phyloP scores from a whole-genome alignment of 2,113 vertebrate genomes.

The Chloropsis hardwickii region DNA sequence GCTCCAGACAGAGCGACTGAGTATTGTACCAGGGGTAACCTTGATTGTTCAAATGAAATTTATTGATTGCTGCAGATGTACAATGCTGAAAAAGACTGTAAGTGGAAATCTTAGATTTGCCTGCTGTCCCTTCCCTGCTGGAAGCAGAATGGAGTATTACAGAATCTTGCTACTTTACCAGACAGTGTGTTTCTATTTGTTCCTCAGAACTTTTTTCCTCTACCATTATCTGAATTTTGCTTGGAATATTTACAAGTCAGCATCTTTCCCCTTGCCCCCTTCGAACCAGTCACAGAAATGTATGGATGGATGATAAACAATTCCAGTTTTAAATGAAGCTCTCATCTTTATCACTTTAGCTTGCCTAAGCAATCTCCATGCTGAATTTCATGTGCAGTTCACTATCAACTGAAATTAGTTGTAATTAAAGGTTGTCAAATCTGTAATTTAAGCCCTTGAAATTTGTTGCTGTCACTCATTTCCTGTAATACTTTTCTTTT shows the following conservation, averaged over 20 bases:
- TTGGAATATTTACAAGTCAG: not conserved
- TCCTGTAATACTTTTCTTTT: not conserved
- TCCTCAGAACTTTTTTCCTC: not conserved
- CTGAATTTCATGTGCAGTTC: slow-evolving; percentile 16
- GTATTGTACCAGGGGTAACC: not conserved
- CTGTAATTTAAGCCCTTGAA: slow-evolving; percentile 33
- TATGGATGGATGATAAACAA: slow-evolving; percentile 69
- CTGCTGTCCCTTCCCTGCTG: not conserved
- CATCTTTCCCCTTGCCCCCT: not conserved
- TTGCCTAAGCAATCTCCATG: slow-evolving; percentile 47
- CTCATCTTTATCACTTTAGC: slow-evolving; percentile 14
- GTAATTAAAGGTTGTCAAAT: slow-evolving; percentile 40
- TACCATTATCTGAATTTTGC: not conserved
- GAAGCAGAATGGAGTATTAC: not conserved
- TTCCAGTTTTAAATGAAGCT: slow-evolving; percentile 57
- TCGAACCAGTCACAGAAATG: not conserved
- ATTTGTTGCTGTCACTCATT: not conserved
- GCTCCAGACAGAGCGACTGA: not conserved
- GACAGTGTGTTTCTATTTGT: not conserved
- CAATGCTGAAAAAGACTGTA: not conserved
- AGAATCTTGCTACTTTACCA: not conserved
- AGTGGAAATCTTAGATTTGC: not conserved
- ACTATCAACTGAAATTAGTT: not conserved
- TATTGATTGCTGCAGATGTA: not conserved
- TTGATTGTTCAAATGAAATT: not conserved